Base-by-base conservation (phyloP, 2,888 invertebrate genomes). In the Apodemia zela region DNA sequence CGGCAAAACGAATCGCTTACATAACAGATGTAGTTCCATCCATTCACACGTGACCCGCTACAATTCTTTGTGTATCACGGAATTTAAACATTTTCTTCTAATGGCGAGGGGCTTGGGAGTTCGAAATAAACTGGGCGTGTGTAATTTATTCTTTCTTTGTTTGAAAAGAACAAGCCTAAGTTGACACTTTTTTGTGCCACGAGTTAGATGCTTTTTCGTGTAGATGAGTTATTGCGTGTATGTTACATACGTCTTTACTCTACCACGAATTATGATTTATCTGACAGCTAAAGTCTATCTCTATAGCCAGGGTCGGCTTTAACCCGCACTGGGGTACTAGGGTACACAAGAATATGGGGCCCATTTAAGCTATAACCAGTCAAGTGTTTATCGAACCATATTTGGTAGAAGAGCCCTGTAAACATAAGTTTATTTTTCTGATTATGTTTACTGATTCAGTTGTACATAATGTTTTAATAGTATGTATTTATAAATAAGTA, bases 141-240 rank as follows among this genome's bases (percentile, higher is more conserved):
- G 80, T 88, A 89, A 89, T 89, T 89, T 89, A 89, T 89, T 86
- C 80, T 83, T 85, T 88, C 89, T 89, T 89, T 89, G 89, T 89
- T 87, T 85, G 83, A 76, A 74, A 71, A 74, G 75, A 74, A 72
- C 77, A 78, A 72, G 80, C 82, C 83, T 82, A 80, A 68, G 87
- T 87, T 87, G 87, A 86, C 86, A 85, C 78, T 79, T 77, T 76
- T 45, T 59, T 59, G 59, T 63, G 58, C 47, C 58, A 47, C 59
- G 45, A 63, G 42, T 57, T 42, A 17, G 47, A 47, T 59, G 45
- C 29, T 59, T 63, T 29, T 59, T 45, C 17, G 58, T 38, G 57
- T 38, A 21, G 35, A 62, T 63, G 62, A 63, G 42, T 63, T 63
- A 63, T 63, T 47, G 59, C 59, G 18, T 51, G 51, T 45, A 61